phyloP scores from a whole-genome alignment of 2,797 vertebrate species.

The Serranus cabrilla region DNA sequence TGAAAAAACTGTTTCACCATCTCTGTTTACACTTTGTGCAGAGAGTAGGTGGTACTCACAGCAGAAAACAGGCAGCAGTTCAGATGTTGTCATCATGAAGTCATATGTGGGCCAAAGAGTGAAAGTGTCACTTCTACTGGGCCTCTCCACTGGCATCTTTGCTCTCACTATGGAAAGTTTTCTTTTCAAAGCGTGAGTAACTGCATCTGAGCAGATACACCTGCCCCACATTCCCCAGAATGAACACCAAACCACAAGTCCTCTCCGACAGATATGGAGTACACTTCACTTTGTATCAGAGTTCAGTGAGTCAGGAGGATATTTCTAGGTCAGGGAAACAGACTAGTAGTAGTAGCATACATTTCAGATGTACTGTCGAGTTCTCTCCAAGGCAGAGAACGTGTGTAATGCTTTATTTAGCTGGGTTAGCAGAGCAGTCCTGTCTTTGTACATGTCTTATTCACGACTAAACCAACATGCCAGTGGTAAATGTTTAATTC shows the following conservation, averaged over 20 bases:
- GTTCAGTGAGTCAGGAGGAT: constrained; percentile 55
- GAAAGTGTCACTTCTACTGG: constrained; percentile 1
- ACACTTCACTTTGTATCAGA: constrained; percentile 61
- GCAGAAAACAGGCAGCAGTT: constrained; percentile 5
- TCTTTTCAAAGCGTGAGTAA: constrained; percentile 18
- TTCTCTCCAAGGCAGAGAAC: constrained; percentile 7
- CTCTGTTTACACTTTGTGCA: neutral
- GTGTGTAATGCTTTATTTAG: constrained; percentile 54
- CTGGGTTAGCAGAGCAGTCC: constrained; percentile 28
- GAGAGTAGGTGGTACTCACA: neutral
- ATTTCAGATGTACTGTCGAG: constrained; percentile 39
- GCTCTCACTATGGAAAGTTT: neutral
- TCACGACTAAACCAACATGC: constrained; percentile 49
- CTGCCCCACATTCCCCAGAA: constrained; percentile 38
- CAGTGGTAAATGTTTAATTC: constrained; percentile 66
- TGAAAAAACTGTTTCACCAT: neutral
- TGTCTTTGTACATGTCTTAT: constrained; percentile 55
- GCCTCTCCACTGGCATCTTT: neutral
- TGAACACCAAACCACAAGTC: constrained; percentile 44
- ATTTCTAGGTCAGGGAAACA: constrained; percentile 76
- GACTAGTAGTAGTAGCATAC: constrained; percentile 37
- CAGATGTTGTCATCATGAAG: neutral
- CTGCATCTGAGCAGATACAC: constrained; percentile 21
- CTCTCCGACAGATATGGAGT: constrained; percentile 59
- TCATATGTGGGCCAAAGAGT: neutral